phyloP scores from a whole-genome alignment of 2,113 vertebrate species.

The Ammodytes dubius region DNA sequence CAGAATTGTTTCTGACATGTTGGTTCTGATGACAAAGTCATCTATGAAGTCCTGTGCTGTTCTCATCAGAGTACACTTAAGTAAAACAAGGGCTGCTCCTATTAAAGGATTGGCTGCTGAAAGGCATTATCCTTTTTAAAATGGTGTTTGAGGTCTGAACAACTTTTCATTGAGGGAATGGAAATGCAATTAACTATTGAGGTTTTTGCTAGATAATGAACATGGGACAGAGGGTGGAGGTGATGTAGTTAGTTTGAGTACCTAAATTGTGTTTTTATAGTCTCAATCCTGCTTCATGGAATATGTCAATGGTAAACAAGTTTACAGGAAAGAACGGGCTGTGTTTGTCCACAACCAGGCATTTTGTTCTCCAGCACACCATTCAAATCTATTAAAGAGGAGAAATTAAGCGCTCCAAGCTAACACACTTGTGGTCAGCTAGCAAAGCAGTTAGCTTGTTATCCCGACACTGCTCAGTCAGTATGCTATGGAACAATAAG shows the following conservation, averaged over 20 bases:
- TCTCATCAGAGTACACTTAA: background rate
- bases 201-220: background rate
- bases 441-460: background rate
- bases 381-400: background rate
- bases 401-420: too few relatives aligned
- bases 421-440: background rate
- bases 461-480: background rate
- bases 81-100: background rate
- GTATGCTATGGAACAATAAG: background rate
- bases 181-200: background rate
- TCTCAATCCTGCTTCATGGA: background rate
- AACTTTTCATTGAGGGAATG: background rate
- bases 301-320: background rate
- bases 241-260: background rate
- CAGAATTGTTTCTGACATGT: background rate
- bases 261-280: background rate
- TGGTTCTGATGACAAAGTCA: background rate
- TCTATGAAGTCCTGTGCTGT: background rate
- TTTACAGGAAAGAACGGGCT: background rate
- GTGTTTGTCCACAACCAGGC: background rate
- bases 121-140: conserved; percentile 6
- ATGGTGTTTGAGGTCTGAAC: background rate
- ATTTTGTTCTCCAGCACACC: background rate
- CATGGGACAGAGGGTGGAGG: background rate
- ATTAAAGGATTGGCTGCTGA: background rate